A percentile compares a stretch with the other conserved stretches of the same genome.
These are phyloP conservation scores for Pharmacophagus antenor DNA, from an alignment of 2,888 invertebrate genomes.

Conservation along the genomic window DNA sequence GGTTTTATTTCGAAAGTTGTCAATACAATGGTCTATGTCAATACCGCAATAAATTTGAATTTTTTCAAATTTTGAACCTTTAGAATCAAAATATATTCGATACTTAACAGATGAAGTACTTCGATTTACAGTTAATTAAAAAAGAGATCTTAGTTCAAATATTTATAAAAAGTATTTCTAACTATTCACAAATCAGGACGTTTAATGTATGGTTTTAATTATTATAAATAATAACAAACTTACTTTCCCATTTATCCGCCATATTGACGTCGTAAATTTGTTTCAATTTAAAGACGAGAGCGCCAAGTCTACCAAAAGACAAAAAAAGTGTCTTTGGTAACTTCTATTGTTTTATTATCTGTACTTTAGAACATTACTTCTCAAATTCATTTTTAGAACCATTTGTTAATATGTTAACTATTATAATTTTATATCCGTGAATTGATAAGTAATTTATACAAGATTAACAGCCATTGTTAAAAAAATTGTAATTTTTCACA, in stretches of 20 bases:
- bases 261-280: conserved; percentile 83
- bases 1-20: conserved; percentile 29
- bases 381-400: too few relatives aligned
- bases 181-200: conserved; percentile 12
- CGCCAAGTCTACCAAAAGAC: conserved; percentile 54
- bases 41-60: conserved; percentile 71
- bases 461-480: too few relatives aligned
- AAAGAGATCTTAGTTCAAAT: conserved; percentile 34
- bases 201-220: conserved; percentile 25
- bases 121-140: conserved; percentile 38
- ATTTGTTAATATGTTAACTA: too few relatives aligned
- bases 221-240: conserved; percentile 77
- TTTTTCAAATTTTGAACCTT: conserved; percentile 80
- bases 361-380: too few relatives aligned
- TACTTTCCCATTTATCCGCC: conserved; percentile 90
- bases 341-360: conserved; percentile 1
- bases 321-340: conserved; percentile 24
- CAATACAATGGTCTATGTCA: conserved; percentile 48
- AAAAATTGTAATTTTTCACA: too few relatives aligned
- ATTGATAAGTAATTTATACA: too few relatives aligned
- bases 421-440: too few relatives aligned
- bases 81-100: conserved; percentile 45
- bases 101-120: conserved; percentile 32
- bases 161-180: conserved; percentile 33
- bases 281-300: conserved; percentile 68